Conservation (phyloP, 2,113 vertebrate species). For the Strix aluco region DNA sequence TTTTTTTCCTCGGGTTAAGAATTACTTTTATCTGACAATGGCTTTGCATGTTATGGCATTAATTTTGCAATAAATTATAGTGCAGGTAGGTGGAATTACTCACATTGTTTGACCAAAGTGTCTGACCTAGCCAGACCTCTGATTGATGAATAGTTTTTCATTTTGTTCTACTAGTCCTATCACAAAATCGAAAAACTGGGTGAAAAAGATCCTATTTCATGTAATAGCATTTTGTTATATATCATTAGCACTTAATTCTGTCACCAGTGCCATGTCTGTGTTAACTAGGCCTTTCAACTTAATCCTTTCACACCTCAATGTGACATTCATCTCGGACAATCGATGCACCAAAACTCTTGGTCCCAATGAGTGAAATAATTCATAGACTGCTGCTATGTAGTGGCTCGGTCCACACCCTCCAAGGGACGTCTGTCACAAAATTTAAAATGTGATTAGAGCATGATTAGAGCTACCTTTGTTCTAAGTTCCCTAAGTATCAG, state of each 20-base stretch:
- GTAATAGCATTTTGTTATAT: slow-evolving; percentile 48
- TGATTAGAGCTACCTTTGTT: background rate
- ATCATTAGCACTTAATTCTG: slow-evolving; percentile 54
- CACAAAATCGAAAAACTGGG: slow-evolving; percentile 15
- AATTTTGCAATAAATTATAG: slow-evolving; percentile 63
- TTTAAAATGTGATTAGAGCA: background rate
- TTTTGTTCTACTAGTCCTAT: slow-evolving; percentile 41
- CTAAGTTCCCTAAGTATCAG: background rate
- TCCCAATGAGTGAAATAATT: background rate
- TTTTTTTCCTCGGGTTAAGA: slow-evolving; percentile 13
- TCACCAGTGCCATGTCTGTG: slow-evolving; percentile 12
- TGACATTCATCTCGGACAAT: background rate
- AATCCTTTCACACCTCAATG: slow-evolving; percentile 36
- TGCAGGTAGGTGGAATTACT: slow-evolving; percentile 46
- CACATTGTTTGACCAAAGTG: slow-evolving; percentile 49
- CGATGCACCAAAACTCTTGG: background rate
- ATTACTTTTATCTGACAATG: slow-evolving; percentile 48
- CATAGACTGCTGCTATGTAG: background rate
- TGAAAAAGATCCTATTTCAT: slow-evolving; percentile 55
- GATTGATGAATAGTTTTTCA: slow-evolving; percentile 65
- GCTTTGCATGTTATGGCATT: slow-evolving; percentile 34
- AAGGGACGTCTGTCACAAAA: background rate
- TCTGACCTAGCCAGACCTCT: slow-evolving; percentile 53
- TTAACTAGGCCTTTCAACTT: slow-evolving; percentile 52
- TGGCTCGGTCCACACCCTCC: background rate